Conservation (phyloP, 2,113 vertebrate species). For the Pan troglodytes region NHGRI_mPanTro3-v2.1_pri NC_072398.2:146365501-146366000, state of each 20-base stretch:
- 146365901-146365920: not conserved
- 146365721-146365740: not conserved
- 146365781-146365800: not conserved
- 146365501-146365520: not conserved
- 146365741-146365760: slow-evolving; percentile 19
- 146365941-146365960: slow-evolving; percentile 16
- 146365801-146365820: not conserved
- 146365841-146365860: slow-evolving; percentile 44
- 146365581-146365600: slow-evolving; percentile 63
- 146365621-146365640: slow-evolving; percentile 54
- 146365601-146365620: slow-evolving; percentile 26
- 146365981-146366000: not conserved
- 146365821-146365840: not conserved
- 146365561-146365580: slow-evolving; percentile 58
- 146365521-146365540: slow-evolving; percentile 41
- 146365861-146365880: slow-evolving; percentile 45
- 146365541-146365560: slow-evolving; percentile 47
- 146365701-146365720: slow-evolving; percentile 45
- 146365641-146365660: slow-evolving; percentile 59
- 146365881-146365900: slow-evolving; percentile 25
- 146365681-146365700: slow-evolving; percentile 63
- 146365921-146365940: not conserved
- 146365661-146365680: slow-evolving; percentile 54
- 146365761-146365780: not conserved
- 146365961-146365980: not conserved